Evolutionary conservation across 2,797 vertebrate species (phyloP), one percentile per base, ranked within the genome.

Genomic region (Smutsia gigantea): DNA sequence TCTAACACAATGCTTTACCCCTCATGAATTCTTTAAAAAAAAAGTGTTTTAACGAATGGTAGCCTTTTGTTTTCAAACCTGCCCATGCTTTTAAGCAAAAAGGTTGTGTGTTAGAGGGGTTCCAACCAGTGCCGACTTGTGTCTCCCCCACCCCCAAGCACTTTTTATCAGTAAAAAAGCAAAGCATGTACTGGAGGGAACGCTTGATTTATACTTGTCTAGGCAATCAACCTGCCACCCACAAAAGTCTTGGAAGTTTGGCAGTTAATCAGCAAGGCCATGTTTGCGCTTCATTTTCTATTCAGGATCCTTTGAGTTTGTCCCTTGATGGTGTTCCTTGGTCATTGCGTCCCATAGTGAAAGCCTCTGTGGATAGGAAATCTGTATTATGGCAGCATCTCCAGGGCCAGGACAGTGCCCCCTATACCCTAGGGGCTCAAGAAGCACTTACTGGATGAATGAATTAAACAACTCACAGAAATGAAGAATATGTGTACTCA

Each of bases 151-250:
- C 37, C 72, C 82, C 53, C 37, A 89, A 97, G 97, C 96, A 97
- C 53, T 95, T 97, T 95, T 90, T 94, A 94, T 97, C 94, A 93
- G 90, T 91, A 89, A 97, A 95, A 97, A 97, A 72, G 81, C 61
- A 96, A 97, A 94, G 82, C 94, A 88, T 61, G 93, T 85, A 79
- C 83, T 37, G 64, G 49, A 96, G 96, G 78, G 77, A 96, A 87
- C 63, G 39, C 83, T 94, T 96, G 96, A 96, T 97, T 97, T 97
- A 97, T 97, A 91, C 96, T 94, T 98, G 96, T 94, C 96, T 92
- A 95, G 97, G 95, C 97, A 97, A 72, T 95, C 96, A 95, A 87
- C 94, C 95, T 96, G 95, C 97, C 96, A 95, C 97, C 97, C 97
- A 97, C 96, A 92, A 95, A 84, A 97, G 94, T 57, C 72, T 66